These are phyloP conservation scores for Coremacera marginata DNA, from an alignment of 2,888 invertebrate species.

Conservation along the genomic window DNA sequence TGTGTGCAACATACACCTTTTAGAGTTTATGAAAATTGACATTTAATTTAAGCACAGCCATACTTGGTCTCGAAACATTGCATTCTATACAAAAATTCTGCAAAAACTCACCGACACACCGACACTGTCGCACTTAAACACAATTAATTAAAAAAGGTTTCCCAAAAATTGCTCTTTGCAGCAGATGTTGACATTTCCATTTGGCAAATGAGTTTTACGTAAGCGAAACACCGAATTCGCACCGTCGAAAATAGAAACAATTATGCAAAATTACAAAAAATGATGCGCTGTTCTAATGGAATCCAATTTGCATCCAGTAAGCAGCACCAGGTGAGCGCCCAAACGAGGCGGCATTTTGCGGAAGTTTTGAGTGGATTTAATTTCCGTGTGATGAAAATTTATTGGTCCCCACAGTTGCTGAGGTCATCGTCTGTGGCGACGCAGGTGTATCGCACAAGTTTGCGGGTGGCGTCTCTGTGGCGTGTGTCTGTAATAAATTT, in stretches of 20 bases:
- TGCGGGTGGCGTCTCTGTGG: constrained; percentile 3
- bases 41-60: not conserved
- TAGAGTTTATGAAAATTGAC: no score
- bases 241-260: constrained; percentile 51
- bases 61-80: not conserved
- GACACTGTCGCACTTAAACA: not conserved
- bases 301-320: constrained; percentile 44
- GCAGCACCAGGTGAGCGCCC: constrained; percentile 13
- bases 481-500: constrained; percentile 13
- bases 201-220: constrained; percentile 66
- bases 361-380: constrained; percentile 27
- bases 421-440: constrained; percentile 15
- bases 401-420: constrained; percentile 34
- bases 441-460: not conserved
- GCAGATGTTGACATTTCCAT: constrained; percentile 53
- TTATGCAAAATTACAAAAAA: constrained; percentile 66
- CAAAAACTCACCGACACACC: not conserved
- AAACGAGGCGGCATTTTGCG: not conserved
- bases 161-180: not conserved
- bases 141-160: constrained; percentile 33
- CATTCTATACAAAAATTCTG: not conserved
- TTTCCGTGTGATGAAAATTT: constrained; percentile 39
- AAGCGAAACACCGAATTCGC: constrained; percentile 50
- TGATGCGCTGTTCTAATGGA: constrained; percentile 63
- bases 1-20: not conserved